These are phyloP conservation scores for Antheraea assamensis DNA, from an alignment of 2,888 invertebrate species.

Conservation along the genomic window DNA sequence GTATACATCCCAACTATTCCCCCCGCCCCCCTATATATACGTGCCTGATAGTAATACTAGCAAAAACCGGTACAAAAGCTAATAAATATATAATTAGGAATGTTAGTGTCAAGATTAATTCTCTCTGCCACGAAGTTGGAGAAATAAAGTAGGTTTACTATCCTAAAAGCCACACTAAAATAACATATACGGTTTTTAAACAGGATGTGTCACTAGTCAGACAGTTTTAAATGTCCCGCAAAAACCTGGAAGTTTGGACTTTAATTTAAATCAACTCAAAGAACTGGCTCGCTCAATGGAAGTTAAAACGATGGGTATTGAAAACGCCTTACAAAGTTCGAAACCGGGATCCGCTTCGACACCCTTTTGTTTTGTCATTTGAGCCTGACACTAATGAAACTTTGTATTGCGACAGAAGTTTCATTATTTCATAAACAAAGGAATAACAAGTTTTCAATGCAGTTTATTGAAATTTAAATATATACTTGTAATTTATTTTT, in stretches of 20 bases:
- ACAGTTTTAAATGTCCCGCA: background rate
- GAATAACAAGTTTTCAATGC: constrained; percentile 30
- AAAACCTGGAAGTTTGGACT: constrained; percentile 15
- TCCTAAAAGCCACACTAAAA: too few species aligned
- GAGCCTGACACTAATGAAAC: constrained; percentile 44
- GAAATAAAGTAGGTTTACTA: too few species aligned
- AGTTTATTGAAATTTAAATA: constrained; percentile 25
- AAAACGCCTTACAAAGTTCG: constrained; percentile 47
- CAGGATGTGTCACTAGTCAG: background rate
- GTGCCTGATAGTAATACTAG: too few species aligned
- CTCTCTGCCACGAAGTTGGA: too few species aligned
- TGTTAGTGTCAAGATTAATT: too few species aligned
- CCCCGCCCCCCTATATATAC: too few species aligned
- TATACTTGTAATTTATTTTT: background rate
- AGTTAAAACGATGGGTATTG: constrained; percentile 40
- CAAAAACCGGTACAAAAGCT: too few species aligned
- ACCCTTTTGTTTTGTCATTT: constrained; percentile 58
- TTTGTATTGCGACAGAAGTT: constrained; percentile 28
- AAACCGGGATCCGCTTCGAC: constrained; percentile 35
- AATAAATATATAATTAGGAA: too few species aligned
- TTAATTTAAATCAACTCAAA: constrained; percentile 40
- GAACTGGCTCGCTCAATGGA: constrained; percentile 41
- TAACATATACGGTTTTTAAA: background rate
- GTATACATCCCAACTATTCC: too few species aligned
- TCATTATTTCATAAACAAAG: constrained; percentile 28